Percentiles rank a stretch among this genome's conserved stretches.
These are phyloP conservation scores for Nothocercus julius DNA, from an alignment of 2,113 vertebrate genomes.

Conservation along the genomic window DNA sequence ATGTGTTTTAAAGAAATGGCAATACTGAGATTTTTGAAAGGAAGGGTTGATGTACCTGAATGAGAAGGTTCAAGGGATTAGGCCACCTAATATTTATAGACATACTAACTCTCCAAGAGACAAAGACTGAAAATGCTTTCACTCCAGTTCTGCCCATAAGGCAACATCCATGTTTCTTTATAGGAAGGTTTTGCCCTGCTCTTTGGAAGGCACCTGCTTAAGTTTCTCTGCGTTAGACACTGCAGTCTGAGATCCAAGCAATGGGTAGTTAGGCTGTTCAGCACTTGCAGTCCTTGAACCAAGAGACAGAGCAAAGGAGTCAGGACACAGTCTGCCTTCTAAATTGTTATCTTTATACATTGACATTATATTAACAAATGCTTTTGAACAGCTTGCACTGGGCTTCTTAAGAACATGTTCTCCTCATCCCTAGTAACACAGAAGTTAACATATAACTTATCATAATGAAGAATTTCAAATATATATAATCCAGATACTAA, in stretches of 20 bases:
- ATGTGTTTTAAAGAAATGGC: not conserved
- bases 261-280: not conserved
- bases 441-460: not conserved
- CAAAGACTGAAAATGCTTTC: not conserved
- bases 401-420: not conserved
- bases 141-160: not conserved
- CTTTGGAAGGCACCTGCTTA: not conserved
- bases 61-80: not conserved
- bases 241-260: not conserved
- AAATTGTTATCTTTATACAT: not conserved
- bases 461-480: not conserved
- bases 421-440: not conserved
- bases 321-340: not conserved
- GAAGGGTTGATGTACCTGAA: not conserved
- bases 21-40: not conserved
- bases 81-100: not conserved
- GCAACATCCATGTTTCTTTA: not conserved
- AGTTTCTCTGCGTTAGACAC: not conserved
- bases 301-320: not conserved
- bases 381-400: not conserved
- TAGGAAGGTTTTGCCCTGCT: not conserved
- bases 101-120: not conserved
- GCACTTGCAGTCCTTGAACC: not conserved
- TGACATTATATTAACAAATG: not conserved
- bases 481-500: not conserved